phyloP scores from a whole-genome alignment of 2,113 vertebrate species.

The Lophotis ruficrista region DNA sequence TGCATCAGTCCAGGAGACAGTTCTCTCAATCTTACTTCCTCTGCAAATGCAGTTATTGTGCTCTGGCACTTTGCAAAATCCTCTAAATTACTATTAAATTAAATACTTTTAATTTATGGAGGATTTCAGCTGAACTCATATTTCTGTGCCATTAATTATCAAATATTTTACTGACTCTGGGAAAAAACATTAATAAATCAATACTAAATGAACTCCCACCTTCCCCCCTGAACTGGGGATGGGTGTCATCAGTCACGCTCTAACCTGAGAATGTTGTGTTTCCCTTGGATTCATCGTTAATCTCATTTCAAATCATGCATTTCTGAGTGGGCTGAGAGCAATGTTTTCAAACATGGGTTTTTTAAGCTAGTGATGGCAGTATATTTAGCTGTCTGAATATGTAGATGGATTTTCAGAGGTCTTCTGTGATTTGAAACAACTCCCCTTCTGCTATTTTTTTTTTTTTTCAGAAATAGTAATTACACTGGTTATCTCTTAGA shows the following conservation, averaged over 20 bases:
- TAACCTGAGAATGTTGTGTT: background rate
- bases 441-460: background rate
- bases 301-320: background rate
- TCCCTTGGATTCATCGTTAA: background rate
- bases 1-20: background rate
- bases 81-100: constrained; percentile 58
- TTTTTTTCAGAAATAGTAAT: background rate
- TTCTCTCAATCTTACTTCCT: constrained; percentile 21
- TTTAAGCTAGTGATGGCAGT: background rate
- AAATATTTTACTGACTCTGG: constrained; percentile 18
- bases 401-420: background rate
- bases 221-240: background rate
- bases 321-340: background rate
- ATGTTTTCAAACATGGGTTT: background rate
- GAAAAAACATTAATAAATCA: constrained; percentile 47
- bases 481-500: background rate
- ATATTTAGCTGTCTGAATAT: background rate
- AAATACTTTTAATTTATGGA: constrained; percentile 56
- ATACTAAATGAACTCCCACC: constrained; percentile 13
- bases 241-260: constrained; percentile 7
- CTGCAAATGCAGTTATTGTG: constrained; percentile 14
- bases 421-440: background rate
- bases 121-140: constrained; percentile 28
- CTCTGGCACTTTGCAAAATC: constrained; percentile 45
- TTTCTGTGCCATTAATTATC: constrained; percentile 31